phyloP scores from a whole-genome alignment of 2,797 vertebrate genomes.

The Momotus momota region DNA sequence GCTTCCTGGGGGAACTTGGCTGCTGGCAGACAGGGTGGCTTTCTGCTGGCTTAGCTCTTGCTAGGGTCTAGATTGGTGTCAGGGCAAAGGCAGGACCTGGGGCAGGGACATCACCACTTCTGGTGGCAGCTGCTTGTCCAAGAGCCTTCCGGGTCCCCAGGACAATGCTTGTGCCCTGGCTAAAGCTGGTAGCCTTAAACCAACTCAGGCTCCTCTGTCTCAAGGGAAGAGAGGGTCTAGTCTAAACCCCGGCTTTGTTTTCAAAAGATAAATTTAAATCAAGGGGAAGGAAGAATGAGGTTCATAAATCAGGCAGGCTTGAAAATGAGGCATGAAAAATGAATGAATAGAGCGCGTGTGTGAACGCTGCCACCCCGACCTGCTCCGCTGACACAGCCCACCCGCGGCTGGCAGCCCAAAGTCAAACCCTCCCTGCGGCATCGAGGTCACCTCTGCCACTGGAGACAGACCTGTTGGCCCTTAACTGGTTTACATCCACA shows the following conservation, averaged over 20 bases:
- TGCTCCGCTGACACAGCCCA: background rate
- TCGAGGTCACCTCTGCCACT: background rate
- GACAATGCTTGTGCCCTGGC: background rate
- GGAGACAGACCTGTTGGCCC: background rate
- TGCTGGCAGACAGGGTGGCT: accelerated
- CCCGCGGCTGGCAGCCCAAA: background rate
- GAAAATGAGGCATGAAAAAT: constrained; percentile 60
- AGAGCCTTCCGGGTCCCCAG: background rate
- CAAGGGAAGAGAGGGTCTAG: background rate
- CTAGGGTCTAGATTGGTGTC: background rate
- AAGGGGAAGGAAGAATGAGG: constrained; percentile 43
- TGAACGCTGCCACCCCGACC: accelerated
- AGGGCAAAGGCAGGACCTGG: background rate
- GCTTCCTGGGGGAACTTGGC: background rate
- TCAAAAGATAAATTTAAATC: constrained; percentile 44
- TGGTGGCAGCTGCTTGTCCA: background rate
- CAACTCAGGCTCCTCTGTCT: background rate
- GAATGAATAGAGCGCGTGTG: background rate
- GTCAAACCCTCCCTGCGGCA: background rate
- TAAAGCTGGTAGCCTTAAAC: background rate
- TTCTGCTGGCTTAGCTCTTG: background rate
- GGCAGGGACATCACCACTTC: background rate
- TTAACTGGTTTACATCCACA: background rate
- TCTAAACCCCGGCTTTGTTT: background rate
- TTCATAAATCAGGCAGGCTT: constrained; percentile 52